These are phyloP conservation scores for Phalloptychus januarius DNA, from an alignment of 2,797 vertebrate species.

Conservation along the genomic window DNA sequence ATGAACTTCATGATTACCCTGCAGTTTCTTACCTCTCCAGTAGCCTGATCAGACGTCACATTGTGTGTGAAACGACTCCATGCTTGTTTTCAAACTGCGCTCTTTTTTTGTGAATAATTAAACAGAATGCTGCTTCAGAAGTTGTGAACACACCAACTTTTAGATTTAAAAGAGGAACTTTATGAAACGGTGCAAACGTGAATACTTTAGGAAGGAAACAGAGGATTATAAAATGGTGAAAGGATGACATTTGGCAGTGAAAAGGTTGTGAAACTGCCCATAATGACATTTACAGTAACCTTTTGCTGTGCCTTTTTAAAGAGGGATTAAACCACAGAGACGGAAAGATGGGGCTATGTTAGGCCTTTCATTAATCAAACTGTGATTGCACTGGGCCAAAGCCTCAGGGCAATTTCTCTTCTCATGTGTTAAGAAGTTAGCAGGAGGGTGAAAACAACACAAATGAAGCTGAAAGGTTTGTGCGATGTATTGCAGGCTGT, in stretches of 20 bases:
- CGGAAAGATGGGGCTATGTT: slow-evolving; percentile 52
- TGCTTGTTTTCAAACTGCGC: slow-evolving; percentile 32
- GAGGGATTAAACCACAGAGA: slow-evolving; percentile 76
- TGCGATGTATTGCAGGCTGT: slow-evolving; percentile 26
- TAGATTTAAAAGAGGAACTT: slow-evolving; percentile 21
- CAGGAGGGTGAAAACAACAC: slow-evolving; percentile 12
- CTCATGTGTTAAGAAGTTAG: slow-evolving; percentile 48
- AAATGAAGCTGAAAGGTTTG: slow-evolving; percentile 22
- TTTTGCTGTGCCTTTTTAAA: slow-evolving; percentile 74
- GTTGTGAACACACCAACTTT: background rate
- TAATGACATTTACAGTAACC: slow-evolving; percentile 76
- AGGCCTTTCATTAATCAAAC: slow-evolving; percentile 73
- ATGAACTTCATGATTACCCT: slow-evolving; percentile 29
- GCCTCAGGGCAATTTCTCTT: slow-evolving; percentile 46
- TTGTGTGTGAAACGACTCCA: slow-evolving; percentile 39
- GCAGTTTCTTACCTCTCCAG: slow-evolving; percentile 33
- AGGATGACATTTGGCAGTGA: slow-evolving; percentile 71
- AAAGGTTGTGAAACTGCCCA: slow-evolving; percentile 56
- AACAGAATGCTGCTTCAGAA: background rate
- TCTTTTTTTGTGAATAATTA: background rate
- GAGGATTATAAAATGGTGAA: slow-evolving; percentile 55
- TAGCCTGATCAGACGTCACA: slow-evolving; percentile 23
- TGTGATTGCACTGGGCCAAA: slow-evolving; percentile 47
- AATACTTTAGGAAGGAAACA: slow-evolving; percentile 45
- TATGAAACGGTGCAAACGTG: slow-evolving; percentile 43